Evolutionary conservation across 2,888 invertebrate species (phyloP), one percentile per base, ranked within the genome.

Genomic region (Eutolmus rufibarbis): DNA sequence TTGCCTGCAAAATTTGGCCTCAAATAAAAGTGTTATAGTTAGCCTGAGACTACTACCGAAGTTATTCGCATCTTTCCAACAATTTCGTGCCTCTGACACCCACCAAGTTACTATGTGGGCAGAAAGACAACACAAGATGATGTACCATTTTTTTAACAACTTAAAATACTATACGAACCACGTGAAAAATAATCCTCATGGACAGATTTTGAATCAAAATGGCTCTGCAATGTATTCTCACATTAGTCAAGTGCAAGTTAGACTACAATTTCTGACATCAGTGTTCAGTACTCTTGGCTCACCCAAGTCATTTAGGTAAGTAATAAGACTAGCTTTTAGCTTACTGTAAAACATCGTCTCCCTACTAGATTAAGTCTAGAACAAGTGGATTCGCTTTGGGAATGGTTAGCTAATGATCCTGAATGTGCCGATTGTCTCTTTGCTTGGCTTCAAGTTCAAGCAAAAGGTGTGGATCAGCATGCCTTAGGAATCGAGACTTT

Each of bases 361-460:
- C 66, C 28, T 9, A 66, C 19, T 1, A 96, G 96, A 88, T 92
- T 97, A 89, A 96, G 96, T 88, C 94, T 97, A 88, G 97, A 97
- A 88, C 98, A 98, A 93, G 96, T 98, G 82, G 98, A 98, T 91
- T 96, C 96, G 37, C 92, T 98, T 5, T 98, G 98, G 98, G 96
- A 96, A 89, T 98, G 98, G 92, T 93, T 98, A 86, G 97, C 98
- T 0, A 95, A 96, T 79, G 97, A 97, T 91, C 93, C 95, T 0
- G 97, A 97, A 90, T 97, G 97, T 90, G 96, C 97, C 0, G 98
- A 98, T 92, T 98, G 98, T 90, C 94, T 98, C 34, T 98, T 98
- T 92, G 97, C 97, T 88, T 98, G 98, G 98, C 93, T 98, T 81
- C 94, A 98, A 66, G 96, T 97, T 9, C 98, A 98, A 92, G 97